Conservation (phyloP, 2,113 vertebrate species). For the Leptodactylus fuscus region DNA sequence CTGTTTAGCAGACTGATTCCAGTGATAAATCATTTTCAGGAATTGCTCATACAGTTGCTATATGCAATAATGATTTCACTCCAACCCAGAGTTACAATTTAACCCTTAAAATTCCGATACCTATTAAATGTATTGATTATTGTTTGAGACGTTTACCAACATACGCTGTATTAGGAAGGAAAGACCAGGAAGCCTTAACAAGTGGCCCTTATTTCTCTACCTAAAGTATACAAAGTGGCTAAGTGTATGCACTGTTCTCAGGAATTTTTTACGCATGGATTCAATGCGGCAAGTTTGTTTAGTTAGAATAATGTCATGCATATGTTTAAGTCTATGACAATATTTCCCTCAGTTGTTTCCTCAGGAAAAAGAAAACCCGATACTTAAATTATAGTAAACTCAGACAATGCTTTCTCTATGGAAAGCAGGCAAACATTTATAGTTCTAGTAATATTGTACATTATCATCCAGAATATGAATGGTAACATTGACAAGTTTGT, state of each 20-base stretch:
- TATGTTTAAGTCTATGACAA: constrained; percentile 37
- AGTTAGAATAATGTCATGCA: constrained; percentile 32
- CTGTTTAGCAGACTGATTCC: neutral
- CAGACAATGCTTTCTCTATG: constrained; percentile 31
- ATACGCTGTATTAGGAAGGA: constrained; percentile 5
- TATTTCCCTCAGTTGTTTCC: constrained; percentile 35
- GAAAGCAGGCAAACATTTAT: neutral
- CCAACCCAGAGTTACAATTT: neutral
- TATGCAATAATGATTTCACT: neutral
- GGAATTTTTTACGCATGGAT: constrained; percentile 10
- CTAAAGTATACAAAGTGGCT: neutral
- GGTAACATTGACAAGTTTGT: neutral
- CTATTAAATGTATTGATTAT: constrained; percentile 3
- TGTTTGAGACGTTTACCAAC: neutral
- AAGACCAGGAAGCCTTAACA: constrained; percentile 13
- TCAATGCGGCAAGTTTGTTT: constrained; percentile 18
- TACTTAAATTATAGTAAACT: neutral
- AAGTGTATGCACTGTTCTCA: constrained; percentile 14
- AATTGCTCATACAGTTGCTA: neutral
- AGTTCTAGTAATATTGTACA: neutral
- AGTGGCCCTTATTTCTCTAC: neutral
- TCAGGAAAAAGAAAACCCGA: constrained; percentile 35
- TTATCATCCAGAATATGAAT: neutral
- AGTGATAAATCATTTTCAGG: neutral
- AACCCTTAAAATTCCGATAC: neutral